Evolutionary conservation across 1,140 invertebrate species (phyloP).

Genomic region (Hirudo medicinalis): DNA sequence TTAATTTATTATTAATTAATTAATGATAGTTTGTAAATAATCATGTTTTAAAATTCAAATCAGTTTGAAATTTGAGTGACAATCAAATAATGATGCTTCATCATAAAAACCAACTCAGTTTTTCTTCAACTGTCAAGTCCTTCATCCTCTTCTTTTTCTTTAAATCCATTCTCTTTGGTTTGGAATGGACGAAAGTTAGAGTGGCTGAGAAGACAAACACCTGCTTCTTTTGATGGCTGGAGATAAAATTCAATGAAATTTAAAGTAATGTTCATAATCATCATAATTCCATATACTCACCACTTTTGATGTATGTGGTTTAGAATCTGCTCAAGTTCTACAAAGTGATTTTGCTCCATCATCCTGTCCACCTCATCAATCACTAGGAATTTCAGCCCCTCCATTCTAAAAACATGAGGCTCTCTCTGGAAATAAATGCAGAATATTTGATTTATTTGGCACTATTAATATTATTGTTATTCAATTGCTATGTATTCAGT

Average conservation of each 20-base stretch:
- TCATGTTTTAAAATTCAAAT: too few relatives aligned
- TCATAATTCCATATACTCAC: constrained; percentile 45
- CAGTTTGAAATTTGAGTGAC: constrained; percentile 13
- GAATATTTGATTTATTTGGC: not conserved
- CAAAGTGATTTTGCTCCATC: constrained; percentile 90
- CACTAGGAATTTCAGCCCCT: constrained; percentile 57
- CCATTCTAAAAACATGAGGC: constrained; percentile 36
- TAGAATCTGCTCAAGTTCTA: constrained; percentile 71
- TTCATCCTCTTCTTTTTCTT: constrained; percentile 48
- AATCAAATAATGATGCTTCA: not conserved
- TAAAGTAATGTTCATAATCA: not conserved
- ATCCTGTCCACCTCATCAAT: constrained; percentile 98
- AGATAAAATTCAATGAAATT: not conserved
- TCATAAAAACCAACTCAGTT: constrained; percentile 28
- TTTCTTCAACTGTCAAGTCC: constrained; percentile 31
- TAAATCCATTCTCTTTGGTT: constrained; percentile 54
- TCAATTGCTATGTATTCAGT: too few relatives aligned
- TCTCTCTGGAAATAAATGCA: constrained; percentile 18
- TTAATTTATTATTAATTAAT: too few relatives aligned
- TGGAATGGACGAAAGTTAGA: constrained; percentile 69
- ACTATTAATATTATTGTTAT: too few relatives aligned
- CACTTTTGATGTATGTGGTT: constrained; percentile 47
- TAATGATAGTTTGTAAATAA: too few relatives aligned
- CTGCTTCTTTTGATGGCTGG: constrained; percentile 1
- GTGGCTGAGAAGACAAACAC: constrained; percentile 92